Conservation (phyloP, 2,113 vertebrate species). For the Thomomys bottae region DNA sequence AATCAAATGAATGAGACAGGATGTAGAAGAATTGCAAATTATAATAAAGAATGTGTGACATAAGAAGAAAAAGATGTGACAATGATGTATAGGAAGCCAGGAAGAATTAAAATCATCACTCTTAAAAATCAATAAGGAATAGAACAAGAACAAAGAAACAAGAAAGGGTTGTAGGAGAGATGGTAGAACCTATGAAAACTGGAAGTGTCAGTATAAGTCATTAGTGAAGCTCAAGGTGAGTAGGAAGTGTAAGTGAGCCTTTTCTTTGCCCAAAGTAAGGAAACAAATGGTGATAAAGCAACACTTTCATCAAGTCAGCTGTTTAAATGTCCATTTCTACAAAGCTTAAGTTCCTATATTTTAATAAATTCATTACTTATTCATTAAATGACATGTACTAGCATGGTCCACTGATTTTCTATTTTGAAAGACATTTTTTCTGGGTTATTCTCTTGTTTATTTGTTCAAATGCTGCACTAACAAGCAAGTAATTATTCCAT, state of each 20-base stretch:
- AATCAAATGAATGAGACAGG: neutral
- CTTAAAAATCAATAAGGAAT: neutral
- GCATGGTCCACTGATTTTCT: conserved; percentile 1
- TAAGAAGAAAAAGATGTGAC: neutral
- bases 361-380: neutral
- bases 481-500: conserved; percentile 52
- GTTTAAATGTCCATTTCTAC: neutral
- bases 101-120: neutral
- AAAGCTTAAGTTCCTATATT: neutral
- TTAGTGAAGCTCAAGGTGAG: neutral
- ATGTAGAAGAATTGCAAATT: neutral
- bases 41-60: neutral
- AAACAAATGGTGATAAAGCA: neutral
- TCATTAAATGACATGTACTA: neutral
- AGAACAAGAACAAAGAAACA: neutral
- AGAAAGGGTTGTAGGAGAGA: neutral
- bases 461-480: conserved; percentile 51
- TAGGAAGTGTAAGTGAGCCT: neutral
- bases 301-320: neutral
- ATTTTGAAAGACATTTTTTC: conserved; percentile 24
- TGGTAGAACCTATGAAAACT: neutral
- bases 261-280: neutral
- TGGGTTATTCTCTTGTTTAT: conserved; percentile 36
- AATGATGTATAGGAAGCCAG: neutral
- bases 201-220: neutral